Conservation (phyloP, 2,888 invertebrate genomes). For the Cheilosia grossa region DNA sequence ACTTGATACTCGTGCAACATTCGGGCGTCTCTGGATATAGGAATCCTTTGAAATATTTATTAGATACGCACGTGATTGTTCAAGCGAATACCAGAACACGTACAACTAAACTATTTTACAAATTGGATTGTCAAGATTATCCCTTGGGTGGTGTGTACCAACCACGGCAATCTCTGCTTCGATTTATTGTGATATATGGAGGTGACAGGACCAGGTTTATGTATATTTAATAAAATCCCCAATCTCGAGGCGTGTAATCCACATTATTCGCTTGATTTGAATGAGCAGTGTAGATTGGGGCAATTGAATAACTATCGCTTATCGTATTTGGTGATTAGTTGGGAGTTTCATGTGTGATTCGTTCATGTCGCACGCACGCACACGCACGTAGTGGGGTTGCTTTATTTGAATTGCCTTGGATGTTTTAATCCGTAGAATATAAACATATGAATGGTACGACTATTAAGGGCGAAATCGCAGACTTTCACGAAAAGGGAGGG, state of each 20-base stretch:
- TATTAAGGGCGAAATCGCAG: too few species aligned
- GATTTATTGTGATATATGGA: slow-evolving; percentile 36
- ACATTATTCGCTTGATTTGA: slow-evolving; percentile 12
- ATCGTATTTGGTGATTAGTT: background rate
- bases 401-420: too few species aligned
- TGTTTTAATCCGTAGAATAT: too few species aligned
- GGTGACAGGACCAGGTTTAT: slow-evolving; percentile 34
- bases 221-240: slow-evolving; percentile 22
- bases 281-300: background rate
- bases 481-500: too few species aligned
- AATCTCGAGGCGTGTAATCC: background rate
- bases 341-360: too few species aligned
- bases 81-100: slow-evolving; percentile 39
- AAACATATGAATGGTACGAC: too few species aligned
- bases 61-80: slow-evolving; percentile 63
- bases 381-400: too few species aligned
- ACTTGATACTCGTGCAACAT: slow-evolving; percentile 30
- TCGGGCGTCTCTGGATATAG: slow-evolving; percentile 8
- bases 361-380: too few species aligned
- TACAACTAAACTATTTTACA: slow-evolving; percentile 60
- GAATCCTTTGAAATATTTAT: slow-evolving; percentile 64
- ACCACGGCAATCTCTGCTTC: slow-evolving; percentile 28
- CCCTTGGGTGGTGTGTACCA: slow-evolving; percentile 28
- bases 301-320: background rate
- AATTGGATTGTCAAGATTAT: slow-evolving; percentile 64